Percentiles rank a stretch among this genome's conserved stretches.
Conservation (phyloP, 2,113 vertebrate species). For the Eublepharis macularius region DNA sequence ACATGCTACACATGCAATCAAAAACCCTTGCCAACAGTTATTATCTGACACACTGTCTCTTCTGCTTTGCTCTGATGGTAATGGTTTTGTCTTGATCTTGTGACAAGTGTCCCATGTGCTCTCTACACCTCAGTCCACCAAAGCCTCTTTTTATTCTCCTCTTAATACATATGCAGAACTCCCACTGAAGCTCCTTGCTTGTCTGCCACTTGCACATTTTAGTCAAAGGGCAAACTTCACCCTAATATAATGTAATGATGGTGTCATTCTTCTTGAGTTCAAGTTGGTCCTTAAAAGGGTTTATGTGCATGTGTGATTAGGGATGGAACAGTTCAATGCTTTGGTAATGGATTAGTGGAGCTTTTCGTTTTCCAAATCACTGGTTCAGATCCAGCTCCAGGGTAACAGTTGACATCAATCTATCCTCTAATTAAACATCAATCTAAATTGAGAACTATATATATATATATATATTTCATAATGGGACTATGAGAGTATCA, state of each 20-base stretch:
- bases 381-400: conserved; percentile 4
- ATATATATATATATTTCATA: no score
- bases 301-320: conserved; percentile 16
- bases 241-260: conserved; percentile 11
- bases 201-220: neutral
- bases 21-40: conserved; percentile 1
- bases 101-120: conserved; percentile 5
- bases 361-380: conserved; percentile 29
- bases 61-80: conserved; percentile 19
- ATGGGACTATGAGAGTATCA: neutral
- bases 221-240: neutral
- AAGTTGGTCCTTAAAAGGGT: conserved; percentile 3
- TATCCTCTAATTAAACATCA: conserved; percentile 22
- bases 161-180: neutral
- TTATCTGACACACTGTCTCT: conserved; percentile 9
- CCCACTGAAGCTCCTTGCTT: neutral
- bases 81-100: conserved; percentile 13
- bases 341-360: conserved; percentile 28
- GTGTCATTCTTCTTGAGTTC: neutral
- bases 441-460: neutral
- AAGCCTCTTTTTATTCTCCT: neutral
- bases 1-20: neutral
- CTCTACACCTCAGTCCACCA: neutral
- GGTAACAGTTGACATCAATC: conserved; percentile 10
- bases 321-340: neutral